These are phyloP conservation scores for Sebastes trivittatus DNA, from an alignment of 2,797 vertebrate species.

Conservation along the genomic window DNA sequence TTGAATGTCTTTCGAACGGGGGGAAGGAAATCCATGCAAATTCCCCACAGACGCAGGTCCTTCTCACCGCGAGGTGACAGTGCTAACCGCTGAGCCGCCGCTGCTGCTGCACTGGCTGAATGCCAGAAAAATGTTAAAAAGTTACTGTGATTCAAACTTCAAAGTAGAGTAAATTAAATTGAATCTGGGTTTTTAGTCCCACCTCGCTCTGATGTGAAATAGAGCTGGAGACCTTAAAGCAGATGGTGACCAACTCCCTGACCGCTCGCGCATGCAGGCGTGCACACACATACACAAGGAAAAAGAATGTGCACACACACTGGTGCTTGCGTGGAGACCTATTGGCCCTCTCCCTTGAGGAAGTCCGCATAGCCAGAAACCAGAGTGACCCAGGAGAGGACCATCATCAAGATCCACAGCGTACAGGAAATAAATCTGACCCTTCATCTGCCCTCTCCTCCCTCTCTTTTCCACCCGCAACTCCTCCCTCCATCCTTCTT, in stretches of 20 bases:
- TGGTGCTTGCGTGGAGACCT: slow-evolving; percentile 44
- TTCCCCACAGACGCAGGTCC: slow-evolving; percentile 43
- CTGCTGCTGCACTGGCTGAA: slow-evolving; percentile 31
- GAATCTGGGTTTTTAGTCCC: slow-evolving; percentile 69
- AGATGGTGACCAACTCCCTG: slow-evolving; percentile 41
- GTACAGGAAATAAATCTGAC: slow-evolving; percentile 77
- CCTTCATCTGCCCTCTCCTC: slow-evolving; percentile 64
- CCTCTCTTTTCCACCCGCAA: slow-evolving; percentile 24
- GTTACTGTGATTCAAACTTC: slow-evolving; percentile 65
- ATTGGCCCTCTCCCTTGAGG: slow-evolving; percentile 61
- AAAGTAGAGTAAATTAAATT: slow-evolving; percentile 63
- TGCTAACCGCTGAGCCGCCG: slow-evolving; percentile 43
- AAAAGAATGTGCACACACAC: slow-evolving; percentile 5
- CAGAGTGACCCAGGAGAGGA: slow-evolving; percentile 59
- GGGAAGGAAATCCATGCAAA: slow-evolving; percentile 60
- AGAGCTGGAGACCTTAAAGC: slow-evolving; percentile 58
- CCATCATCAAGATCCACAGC: slow-evolving; percentile 68
- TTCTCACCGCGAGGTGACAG: slow-evolving; percentile 49
- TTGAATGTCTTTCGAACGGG: slow-evolving; percentile 58
- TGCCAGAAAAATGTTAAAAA: slow-evolving; percentile 50
- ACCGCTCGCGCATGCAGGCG: neutral
- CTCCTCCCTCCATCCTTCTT: slow-evolving; percentile 52
- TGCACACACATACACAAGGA: neutral
- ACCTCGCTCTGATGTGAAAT: slow-evolving; percentile 67
- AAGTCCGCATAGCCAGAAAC: slow-evolving; percentile 50